Evolutionary conservation across 2,797 vertebrate species (phyloP), one percentile per base, ranked within the genome.

Genomic region (Podargus strigoides): DNA sequence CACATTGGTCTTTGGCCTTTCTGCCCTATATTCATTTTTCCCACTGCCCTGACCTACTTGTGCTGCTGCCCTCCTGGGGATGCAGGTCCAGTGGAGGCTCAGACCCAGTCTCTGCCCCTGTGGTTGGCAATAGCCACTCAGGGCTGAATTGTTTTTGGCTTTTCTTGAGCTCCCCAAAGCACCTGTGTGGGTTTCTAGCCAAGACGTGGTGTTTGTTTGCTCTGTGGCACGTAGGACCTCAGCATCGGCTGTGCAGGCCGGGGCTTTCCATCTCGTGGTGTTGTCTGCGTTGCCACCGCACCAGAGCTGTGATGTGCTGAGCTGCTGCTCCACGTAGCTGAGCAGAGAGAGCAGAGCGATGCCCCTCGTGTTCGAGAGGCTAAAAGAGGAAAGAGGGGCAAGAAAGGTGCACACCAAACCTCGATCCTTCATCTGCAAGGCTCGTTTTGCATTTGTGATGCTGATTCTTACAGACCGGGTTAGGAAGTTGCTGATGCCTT

Each of bases 61-160:
- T 66, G 63, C 87, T 32, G 26, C 77, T 19, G 28, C 24, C 23
- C 27, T 72, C 22, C 39, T 20, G 36, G 21, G 14, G 34, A 3
- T n/a, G 49, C 14, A 28, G 67, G 82, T 80, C 82, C 32, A 15
- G 60, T 2, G 3, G 62, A 47, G 32, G 6, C 62, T 87, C 72
- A 42, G 46, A 39, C 19, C 39, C n/a, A 77, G 42, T 39, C 27
- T 49, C 39, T 49, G 60, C 28, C 55, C 59, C 55, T 72, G 74
- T 7, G 79, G 13, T 36, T 17, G 4, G 1, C 1, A 0, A 0
- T 22, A 37, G 28, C 42, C 3, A 0, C 44, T 34, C 16, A 6
- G 58, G 34, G 21, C 46, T 21, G 42, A 59, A 82, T 12, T 68
- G 39, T 5, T 89, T 89, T 68, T 0, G 5, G 34, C 64, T 9